Evolutionary conservation across 2,888 invertebrate species (phyloP).

Genomic region (Bombyx huttoni): DNA sequence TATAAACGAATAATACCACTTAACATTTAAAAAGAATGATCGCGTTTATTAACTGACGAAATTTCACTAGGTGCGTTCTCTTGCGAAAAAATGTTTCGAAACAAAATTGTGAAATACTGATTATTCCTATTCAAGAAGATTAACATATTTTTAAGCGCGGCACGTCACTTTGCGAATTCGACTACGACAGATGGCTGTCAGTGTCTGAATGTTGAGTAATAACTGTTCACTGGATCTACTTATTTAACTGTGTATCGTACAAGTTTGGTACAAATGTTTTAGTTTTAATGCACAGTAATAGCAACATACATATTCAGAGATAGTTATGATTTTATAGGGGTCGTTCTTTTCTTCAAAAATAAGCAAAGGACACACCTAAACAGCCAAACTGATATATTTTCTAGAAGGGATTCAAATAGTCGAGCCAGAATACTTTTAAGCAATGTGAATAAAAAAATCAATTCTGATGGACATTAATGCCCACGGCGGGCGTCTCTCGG

Average conservation of each 20-base stretch:
- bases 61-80: slow-evolving; percentile 19
- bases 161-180: slow-evolving; percentile 25
- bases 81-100: slow-evolving; percentile 29
- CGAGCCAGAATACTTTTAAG: neutral
- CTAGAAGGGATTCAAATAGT: neutral
- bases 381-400: neutral
- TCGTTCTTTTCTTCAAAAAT: too few relatives aligned
- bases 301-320: too few relatives aligned
- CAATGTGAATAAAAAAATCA: slow-evolving; percentile 4
- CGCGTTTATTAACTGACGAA: slow-evolving; percentile 20
- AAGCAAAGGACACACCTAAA: too few relatives aligned
- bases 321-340: too few relatives aligned
- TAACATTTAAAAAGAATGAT: slow-evolving; percentile 21
- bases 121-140: slow-evolving; percentile 20
- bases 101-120: slow-evolving; percentile 9
- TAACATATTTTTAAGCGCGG: slow-evolving; percentile 33
- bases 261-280: too few relatives aligned
- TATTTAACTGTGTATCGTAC: too few relatives aligned
- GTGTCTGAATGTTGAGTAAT: neutral
- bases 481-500: neutral
- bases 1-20: slow-evolving; percentile 6
- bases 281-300: too few relatives aligned
- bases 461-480: slow-evolving; percentile 1
- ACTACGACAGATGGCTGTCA: slow-evolving; percentile 16
- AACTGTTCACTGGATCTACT: neutral